A percentile compares a stretch with the other conserved stretches of the same genome.
Conservation (phyloP, 2,113 vertebrate species). For the Ploceus nigricollis region DNA sequence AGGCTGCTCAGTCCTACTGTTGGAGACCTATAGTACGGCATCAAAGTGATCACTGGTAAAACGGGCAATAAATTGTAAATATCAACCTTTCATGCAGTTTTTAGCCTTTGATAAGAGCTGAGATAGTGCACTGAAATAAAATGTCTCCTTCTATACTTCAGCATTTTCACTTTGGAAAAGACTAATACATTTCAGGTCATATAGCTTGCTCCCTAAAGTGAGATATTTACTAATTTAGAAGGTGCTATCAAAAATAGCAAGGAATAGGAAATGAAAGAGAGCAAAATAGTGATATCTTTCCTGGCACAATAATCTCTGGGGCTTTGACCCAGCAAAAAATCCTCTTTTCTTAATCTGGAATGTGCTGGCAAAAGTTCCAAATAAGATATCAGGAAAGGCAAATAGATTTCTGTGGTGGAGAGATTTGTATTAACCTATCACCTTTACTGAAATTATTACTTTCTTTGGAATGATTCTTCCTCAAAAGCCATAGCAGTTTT, state of each 20-base stretch:
- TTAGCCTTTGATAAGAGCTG: neutral
- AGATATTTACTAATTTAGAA: constrained; percentile 48
- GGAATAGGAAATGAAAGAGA: neutral
- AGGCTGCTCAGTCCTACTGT: neutral
- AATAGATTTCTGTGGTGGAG: neutral
- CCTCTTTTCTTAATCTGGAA: neutral
- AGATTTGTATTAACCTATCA: neutral
- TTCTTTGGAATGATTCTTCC: neutral
- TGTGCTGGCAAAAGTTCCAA: neutral
- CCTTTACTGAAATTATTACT: neutral
- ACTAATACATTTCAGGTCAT: neutral
- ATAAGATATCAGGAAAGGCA: neutral
- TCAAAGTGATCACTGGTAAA: neutral
- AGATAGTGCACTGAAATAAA: neutral
- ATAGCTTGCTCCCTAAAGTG: neutral
- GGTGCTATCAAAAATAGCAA: neutral
- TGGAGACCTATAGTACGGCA: neutral
- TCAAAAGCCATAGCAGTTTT: neutral
- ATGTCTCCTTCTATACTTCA: neutral
- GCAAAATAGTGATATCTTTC: neutral
- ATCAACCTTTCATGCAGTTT: neutral
- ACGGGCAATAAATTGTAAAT: constrained; percentile 8
- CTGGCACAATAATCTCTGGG: neutral
- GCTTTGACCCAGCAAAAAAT: constrained; percentile 30
- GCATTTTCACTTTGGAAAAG: constrained; percentile 8